These are phyloP conservation scores for Megaptera novaeangliae DNA, from an alignment of 2,113 vertebrate genomes.

Conservation along the genomic window DNA sequence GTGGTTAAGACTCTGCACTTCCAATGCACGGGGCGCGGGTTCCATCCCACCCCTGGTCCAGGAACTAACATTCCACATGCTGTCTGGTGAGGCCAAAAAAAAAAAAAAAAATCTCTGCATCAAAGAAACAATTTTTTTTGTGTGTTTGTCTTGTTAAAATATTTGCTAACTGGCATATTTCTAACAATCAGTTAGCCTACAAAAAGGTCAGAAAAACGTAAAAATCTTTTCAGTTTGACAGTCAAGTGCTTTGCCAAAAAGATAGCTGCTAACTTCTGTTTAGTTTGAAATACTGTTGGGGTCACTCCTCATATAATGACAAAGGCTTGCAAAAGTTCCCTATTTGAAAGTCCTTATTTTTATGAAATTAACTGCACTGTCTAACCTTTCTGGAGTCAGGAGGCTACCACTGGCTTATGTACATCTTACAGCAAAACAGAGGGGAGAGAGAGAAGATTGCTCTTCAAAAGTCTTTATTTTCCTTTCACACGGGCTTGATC, in stretches of 20 bases:
- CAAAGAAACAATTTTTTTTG: neutral
- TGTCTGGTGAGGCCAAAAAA: no score
- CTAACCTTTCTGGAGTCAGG: neutral
- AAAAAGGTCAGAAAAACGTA: neutral
- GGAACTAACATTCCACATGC: no score
- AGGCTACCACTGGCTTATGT: neutral
- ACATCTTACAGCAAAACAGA: neutral
- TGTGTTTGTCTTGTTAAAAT: neutral
- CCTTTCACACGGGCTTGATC: neutral
- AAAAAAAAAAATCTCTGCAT: neutral
- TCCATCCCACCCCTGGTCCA: no score
- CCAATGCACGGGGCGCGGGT: accelerated
- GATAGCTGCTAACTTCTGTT: neutral
- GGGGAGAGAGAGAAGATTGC: neutral
- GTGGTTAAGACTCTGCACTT: no score
- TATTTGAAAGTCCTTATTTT: neutral
- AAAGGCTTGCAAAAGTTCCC: neutral
- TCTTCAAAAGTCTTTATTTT: neutral
- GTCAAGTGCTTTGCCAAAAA: neutral
- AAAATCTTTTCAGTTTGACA: neutral
- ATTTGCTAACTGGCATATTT: neutral
- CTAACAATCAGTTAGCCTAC: neutral
- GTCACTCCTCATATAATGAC: neutral
- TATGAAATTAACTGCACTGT: neutral
- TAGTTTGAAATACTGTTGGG: neutral